Percentiles rank a stretch among this genome's conserved stretches.
phyloP scores from a whole-genome alignment of 2,888 invertebrate genomes.

The Blastobasis lacticolella region DNA sequence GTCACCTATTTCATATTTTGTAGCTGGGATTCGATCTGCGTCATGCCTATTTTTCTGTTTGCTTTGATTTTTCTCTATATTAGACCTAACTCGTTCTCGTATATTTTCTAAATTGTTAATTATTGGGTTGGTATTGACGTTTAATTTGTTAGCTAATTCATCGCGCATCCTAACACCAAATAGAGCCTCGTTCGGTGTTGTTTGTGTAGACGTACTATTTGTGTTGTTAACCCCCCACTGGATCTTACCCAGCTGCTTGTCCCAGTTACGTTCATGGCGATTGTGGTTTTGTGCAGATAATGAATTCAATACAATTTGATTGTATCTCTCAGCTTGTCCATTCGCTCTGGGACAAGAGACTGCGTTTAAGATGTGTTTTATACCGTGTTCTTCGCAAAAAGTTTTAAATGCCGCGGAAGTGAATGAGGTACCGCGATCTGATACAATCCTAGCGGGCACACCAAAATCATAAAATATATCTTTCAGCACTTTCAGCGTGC shows the following conservation, averaged over 20 bases:
- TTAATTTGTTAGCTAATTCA: constrained; percentile 9
- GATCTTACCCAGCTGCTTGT: constrained; percentile 1
- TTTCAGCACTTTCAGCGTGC: too few species aligned
- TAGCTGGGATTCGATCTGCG: neutral
- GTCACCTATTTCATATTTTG: neutral
- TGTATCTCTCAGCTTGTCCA: constrained; percentile 24
- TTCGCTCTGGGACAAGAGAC: constrained; percentile 13
- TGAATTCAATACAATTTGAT: constrained; percentile 2
- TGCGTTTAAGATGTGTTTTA: constrained; percentile 21
- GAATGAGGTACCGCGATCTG: constrained; percentile 36
- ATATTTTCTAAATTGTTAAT: neutral
- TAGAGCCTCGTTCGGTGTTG: constrained; percentile 12
- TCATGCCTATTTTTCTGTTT: neutral
- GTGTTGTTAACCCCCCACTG: constrained; percentile 17
- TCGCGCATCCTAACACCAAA: constrained; percentile 5
- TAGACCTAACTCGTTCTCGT: neutral
- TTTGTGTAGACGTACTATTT: constrained; percentile 11
- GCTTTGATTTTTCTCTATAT: neutral
- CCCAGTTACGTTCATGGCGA: constrained; percentile 3
- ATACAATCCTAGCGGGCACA: constrained; percentile 21
- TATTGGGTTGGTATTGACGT: neutral
- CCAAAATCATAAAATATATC: constrained; percentile 14
- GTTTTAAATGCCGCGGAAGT: constrained; percentile 30
- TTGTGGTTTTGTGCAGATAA: neutral
- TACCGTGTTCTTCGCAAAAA: constrained; percentile 22